Percentiles rank a stretch among this genome's conserved stretches.
phyloP scores from a whole-genome alignment of 2,797 vertebrate species.

The Malurus leucopterus region DNA sequence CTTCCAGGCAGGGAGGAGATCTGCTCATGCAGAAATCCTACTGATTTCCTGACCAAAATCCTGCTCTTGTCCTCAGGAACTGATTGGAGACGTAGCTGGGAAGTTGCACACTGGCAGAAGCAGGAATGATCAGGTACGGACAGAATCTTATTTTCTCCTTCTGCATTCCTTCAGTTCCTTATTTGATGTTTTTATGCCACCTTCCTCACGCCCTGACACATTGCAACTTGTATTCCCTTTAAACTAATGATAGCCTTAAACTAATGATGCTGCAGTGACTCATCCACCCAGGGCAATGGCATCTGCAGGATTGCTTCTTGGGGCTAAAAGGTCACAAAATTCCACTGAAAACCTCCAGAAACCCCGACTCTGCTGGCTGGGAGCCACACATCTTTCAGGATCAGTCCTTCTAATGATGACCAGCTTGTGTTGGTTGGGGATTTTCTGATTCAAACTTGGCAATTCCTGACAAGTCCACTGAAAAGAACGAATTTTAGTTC shows the following conservation, averaged over 20 bases:
- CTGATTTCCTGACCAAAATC: background rate
- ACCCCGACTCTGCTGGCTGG: background rate
- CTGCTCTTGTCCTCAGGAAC: conserved; percentile 75
- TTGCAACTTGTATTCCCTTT: background rate
- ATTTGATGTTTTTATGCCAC: background rate
- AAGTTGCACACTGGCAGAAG: conserved; percentile 94
- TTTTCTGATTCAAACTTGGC: background rate
- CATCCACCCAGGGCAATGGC: background rate
- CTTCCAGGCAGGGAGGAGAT: background rate
- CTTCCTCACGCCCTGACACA: background rate
- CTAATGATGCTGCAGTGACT: background rate
- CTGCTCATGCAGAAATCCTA: background rate
- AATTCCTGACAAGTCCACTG: background rate
- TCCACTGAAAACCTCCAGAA: background rate
- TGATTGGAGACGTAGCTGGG: conserved; percentile 88
- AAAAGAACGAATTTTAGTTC: background rate
- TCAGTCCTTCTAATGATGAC: background rate
- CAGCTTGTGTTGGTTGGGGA: background rate
- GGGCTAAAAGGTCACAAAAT: background rate
- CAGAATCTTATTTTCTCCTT: background rate
- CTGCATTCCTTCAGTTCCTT: background rate
- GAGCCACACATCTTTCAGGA: background rate
- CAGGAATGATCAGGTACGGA: conserved; percentile 89
- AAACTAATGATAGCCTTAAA: background rate
- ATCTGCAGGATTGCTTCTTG: background rate